Percentiles rank a stretch among this genome's conserved stretches.
Conservation (phyloP, 2,797 vertebrate genomes). For the Micromesistius poutassou region DNA sequence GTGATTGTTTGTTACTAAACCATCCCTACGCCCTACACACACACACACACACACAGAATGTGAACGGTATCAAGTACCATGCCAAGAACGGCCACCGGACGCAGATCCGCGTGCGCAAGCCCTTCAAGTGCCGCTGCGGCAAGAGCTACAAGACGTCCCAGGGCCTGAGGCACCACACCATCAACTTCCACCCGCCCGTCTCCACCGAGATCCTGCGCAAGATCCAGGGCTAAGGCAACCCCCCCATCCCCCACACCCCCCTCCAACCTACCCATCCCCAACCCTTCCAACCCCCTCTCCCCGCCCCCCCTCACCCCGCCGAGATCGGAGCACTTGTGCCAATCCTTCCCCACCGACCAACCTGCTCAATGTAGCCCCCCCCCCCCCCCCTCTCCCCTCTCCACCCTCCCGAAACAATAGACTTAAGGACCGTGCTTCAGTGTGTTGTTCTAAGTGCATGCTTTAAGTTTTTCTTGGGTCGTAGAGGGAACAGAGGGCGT, state of each 20-base stretch:
- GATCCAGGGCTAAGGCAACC: constrained; percentile 97
- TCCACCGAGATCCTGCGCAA: constrained; percentile 93
- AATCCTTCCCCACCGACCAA: constrained; percentile 34
- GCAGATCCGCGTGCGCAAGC: constrained; percentile 96
- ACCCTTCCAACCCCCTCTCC: constrained; percentile 24
- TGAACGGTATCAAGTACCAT: constrained; percentile 98
- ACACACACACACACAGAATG: constrained; percentile 88
- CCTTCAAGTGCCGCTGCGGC: constrained; percentile 97
- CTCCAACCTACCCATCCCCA: constrained; percentile 66
- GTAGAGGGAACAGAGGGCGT: not conserved
- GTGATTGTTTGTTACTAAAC: not conserved
- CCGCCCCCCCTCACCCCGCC: not conserved
- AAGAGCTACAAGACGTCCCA: constrained; percentile 99
- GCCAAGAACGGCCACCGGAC: constrained; percentile 99
- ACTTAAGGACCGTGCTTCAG: constrained; percentile 69
- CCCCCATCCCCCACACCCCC: constrained; percentile 71
- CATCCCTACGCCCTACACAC: constrained; percentile 40
- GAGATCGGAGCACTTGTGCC: not conserved
- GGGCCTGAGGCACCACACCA: constrained; percentile 98
- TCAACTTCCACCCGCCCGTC: constrained; percentile 96
- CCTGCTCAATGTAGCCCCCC: not conserved
- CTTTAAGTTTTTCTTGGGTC: constrained; percentile 74
- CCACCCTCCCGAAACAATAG: constrained; percentile 36
- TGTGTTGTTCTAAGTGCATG: constrained; percentile 77
- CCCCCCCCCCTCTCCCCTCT: constrained; percentile 45